These are phyloP conservation scores for Anableps anableps DNA, from an alignment of 2,797 vertebrate genomes.

Conservation along the genomic window DNA sequence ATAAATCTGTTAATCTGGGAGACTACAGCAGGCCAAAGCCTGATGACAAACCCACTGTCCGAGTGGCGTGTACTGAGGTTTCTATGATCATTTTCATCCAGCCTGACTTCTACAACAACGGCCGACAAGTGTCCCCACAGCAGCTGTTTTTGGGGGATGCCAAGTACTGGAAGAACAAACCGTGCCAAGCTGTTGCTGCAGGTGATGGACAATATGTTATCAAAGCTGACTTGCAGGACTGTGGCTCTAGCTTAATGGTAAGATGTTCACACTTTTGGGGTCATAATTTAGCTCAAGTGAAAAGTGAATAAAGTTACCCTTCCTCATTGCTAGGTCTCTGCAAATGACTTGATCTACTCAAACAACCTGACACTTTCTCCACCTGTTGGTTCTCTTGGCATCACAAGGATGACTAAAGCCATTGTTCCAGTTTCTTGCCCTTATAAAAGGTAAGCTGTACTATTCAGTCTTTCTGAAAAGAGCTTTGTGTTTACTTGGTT, in stretches of 20 bases:
- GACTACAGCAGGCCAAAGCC: neutral
- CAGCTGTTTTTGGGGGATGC: slow-evolving; percentile 51
- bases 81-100: slow-evolving; percentile 53
- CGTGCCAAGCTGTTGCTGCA: slow-evolving; percentile 30
- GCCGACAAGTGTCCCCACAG: slow-evolving; percentile 9
- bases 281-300: neutral
- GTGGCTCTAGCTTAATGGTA: slow-evolving; percentile 53
- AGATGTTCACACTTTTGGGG: neutral
- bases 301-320: neutral
- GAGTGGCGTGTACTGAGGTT: slow-evolving; percentile 34
- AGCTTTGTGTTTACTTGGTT: neutral
- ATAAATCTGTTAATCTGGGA: slow-evolving; percentile 12
- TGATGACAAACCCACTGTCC: neutral
- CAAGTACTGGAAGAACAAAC: neutral
- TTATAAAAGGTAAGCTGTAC: slow-evolving; percentile 48
- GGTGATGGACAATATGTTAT: slow-evolving; percentile 41
- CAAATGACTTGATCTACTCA: slow-evolving; percentile 55
- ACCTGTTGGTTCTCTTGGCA: slow-evolving; percentile 6
- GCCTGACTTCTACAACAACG: slow-evolving; percentile 37
- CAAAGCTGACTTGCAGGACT: slow-evolving; percentile 46
- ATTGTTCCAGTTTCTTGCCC: slow-evolving; percentile 59
- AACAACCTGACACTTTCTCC: slow-evolving; percentile 51
- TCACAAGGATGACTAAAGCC: slow-evolving; percentile 27
- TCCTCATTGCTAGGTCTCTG: slow-evolving; percentile 26
- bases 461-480: fast-evolving